These are phyloP conservation scores for Coccyzus lansbergi DNA, from an alignment of 2,797 vertebrate genomes.

Conservation along the genomic window DNA sequence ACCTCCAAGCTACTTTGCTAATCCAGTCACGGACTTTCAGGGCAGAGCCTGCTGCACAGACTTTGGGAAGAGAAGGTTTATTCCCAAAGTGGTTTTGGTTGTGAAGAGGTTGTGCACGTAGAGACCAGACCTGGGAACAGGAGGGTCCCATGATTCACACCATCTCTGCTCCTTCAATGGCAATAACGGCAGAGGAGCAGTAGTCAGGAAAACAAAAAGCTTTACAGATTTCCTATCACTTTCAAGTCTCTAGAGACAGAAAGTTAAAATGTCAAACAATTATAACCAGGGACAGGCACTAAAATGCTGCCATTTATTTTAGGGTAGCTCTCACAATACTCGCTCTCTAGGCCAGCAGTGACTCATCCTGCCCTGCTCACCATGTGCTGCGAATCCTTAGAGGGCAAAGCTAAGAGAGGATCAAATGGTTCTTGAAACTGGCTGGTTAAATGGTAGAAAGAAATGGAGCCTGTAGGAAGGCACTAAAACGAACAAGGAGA, in stretches of 20 bases:
- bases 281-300: background rate
- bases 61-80: background rate
- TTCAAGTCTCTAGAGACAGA: background rate
- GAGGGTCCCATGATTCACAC: background rate
- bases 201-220: background rate
- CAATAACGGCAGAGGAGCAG: background rate
- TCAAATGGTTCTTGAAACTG: background rate
- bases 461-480: background rate
- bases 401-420: background rate
- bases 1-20: background rate
- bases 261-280: slow-evolving; percentile 35
- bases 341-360: background rate
- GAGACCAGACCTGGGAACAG: background rate
- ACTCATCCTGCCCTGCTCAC: background rate
- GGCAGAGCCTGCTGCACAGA: background rate
- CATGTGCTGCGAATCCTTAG: background rate
- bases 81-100: background rate
- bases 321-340: slow-evolving; percentile 2
- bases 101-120: background rate
- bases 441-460: background rate
- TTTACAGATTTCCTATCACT: background rate
- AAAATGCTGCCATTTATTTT: slow-evolving; percentile 26
- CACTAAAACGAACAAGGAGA: background rate
- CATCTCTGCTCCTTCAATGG: background rate
- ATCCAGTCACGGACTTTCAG: background rate